phyloP scores from a whole-genome alignment of 2,888 invertebrate species.

The Alviniconcha strummeri region DNA sequence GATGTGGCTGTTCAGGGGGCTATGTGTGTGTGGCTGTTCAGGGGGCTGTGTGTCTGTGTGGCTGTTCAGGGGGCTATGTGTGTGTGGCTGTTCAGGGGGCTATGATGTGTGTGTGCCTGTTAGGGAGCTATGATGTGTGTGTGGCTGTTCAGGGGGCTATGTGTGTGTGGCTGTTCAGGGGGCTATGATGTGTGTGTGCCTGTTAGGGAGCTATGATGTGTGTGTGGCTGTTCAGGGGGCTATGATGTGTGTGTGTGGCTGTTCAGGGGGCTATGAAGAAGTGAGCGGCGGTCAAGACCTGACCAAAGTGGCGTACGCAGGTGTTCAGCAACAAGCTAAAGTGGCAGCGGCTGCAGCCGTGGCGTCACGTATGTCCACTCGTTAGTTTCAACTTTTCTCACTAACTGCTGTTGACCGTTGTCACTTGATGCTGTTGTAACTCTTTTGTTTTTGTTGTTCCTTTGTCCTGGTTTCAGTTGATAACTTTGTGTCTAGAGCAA shows the following conservation, averaged over 20 bases:
- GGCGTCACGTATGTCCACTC: slow-evolving; percentile 46
- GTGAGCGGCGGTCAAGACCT: slow-evolving; percentile 75
- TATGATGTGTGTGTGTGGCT: slow-evolving; percentile 14
- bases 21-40: too few relatives aligned
- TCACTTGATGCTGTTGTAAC: slow-evolving; percentile 16
- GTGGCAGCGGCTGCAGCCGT: slow-evolving; percentile 68
- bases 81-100: too few relatives aligned
- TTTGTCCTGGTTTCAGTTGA: slow-evolving; percentile 9
- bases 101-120: too few relatives aligned
- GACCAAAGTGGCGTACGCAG: slow-evolving; percentile 75
- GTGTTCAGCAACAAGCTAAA: slow-evolving; percentile 74
- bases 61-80: too few relatives aligned
- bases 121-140: too few relatives aligned
- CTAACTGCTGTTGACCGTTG: slow-evolving; percentile 33
- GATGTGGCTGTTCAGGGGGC: too few relatives aligned
- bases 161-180: too few relatives aligned
- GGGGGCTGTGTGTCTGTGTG: too few relatives aligned
- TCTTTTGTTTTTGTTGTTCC: not conserved
- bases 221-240: not conserved
- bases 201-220: not conserved
- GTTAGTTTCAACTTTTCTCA: slow-evolving; percentile 41
- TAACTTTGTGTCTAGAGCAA: not conserved
- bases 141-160: too few relatives aligned
- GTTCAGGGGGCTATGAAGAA: slow-evolving; percentile 78
- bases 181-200: not conserved